Evolutionary conservation across 2,888 invertebrate genomes (phyloP).

Genomic region (Sesia bembeciformis): DNA sequence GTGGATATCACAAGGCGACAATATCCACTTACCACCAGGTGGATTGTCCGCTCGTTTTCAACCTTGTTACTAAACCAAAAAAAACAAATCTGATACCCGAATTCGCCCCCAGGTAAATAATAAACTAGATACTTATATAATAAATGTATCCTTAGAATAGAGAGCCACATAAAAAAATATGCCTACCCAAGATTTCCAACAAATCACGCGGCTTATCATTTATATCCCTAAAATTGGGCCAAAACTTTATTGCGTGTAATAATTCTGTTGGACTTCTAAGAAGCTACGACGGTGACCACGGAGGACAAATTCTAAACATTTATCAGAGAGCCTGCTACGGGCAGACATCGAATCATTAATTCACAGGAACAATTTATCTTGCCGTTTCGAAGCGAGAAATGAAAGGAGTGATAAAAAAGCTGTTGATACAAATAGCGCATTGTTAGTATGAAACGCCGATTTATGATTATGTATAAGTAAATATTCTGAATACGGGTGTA

Average conservation of each 20-base stretch:
- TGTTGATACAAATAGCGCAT: constrained; percentile 20
- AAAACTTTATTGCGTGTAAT: constrained; percentile 12
- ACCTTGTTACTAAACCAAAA: too few relatives aligned
- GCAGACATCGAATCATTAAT: constrained; percentile 37
- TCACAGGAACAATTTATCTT: constrained; percentile 39
- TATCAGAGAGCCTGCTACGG: constrained; percentile 32
- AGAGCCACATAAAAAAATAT: too few relatives aligned
- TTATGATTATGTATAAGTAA: background rate
- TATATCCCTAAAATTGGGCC: constrained; percentile 7
- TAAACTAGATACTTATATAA: too few relatives aligned
- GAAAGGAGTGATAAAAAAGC: constrained; percentile 33
- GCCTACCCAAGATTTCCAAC: background rate
- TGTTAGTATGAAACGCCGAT: background rate
- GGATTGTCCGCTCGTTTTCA: too few relatives aligned
- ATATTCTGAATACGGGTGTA: too few relatives aligned
- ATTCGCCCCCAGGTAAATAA: too few relatives aligned
- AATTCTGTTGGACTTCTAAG: constrained; percentile 11
- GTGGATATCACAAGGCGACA: too few relatives aligned
- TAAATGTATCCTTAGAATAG: too few relatives aligned
- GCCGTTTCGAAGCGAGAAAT: constrained; percentile 40
- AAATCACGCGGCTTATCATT: background rate
- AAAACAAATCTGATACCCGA: too few relatives aligned
- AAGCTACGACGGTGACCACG: constrained; percentile 7
- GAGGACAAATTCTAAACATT: constrained; percentile 45
- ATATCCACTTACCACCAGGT: too few relatives aligned